Evolutionary conservation across 2,888 invertebrate species (phyloP), one percentile per base, ranked within the genome.

Genomic region (Ellobium chinense): DNA sequence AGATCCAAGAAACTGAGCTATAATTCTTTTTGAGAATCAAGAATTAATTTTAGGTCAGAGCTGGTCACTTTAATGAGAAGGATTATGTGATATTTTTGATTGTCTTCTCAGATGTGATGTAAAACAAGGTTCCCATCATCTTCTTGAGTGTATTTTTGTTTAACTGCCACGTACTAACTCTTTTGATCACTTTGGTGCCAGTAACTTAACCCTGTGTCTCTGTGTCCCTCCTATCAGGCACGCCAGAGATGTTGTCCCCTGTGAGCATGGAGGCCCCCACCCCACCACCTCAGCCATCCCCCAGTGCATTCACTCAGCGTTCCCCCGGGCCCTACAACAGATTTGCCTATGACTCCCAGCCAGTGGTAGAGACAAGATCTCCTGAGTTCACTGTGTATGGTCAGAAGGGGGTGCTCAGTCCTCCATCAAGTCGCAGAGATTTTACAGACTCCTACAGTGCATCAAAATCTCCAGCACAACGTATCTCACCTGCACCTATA

Each of bases 191-290:
- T n/a, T n/a, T n/a, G n/a, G n/a, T n/a, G n/a, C n/a, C n/a, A n/a
- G n/a, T n/a, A n/a, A n/a, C n/a, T n/a, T n/a, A n/a, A n/a, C n/a
- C n/a, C n/a, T n/a, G n/a, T n/a, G n/a, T n/a, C n/a, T n/a, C n/a
- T n/a, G 9, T 60, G 5, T 7, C 60, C n/a, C n/a, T 18, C n/a
- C 27, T 12, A 80, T 7, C 82, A 91, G 91, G 89, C 29, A 91
- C 90, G 14, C 91, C 91, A 37, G 91, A 91, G 83, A 90, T 91
- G 90, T 75, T 91, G 78, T 91, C 91, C 14, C 91, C 91, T 7
- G 85, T 88, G 2, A 88, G 88, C 79, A 87, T 84, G 78, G 91
- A 91, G 24, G 89, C 88, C 18, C 91, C 91, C 7, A 91, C 91
- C 1, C 91, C 91, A 46, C 91, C 91, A 18, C 91, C 91, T 31